A percentile compares a stretch with the other conserved stretches of the same genome.
phyloP scores from a whole-genome alignment of 2,797 vertebrate genomes.

The Poecile montanus region DNA sequence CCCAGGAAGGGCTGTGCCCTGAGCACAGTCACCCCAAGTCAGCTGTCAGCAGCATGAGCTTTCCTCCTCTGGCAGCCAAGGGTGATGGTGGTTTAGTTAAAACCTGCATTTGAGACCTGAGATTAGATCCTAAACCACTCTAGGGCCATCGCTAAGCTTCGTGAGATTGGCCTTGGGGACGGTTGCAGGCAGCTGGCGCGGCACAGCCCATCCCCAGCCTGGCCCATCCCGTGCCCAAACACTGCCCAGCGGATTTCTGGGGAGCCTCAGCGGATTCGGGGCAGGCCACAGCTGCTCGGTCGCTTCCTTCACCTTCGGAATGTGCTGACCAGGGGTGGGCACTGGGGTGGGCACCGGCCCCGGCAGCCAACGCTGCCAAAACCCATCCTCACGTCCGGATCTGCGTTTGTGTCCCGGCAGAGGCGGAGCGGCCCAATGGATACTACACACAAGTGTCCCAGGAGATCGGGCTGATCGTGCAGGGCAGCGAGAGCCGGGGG shows the following conservation, averaged over 20 bases:
- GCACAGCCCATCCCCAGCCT: not conserved
- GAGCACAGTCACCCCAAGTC: not conserved
- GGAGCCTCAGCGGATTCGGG: accelerated
- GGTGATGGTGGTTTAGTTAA: not conserved
- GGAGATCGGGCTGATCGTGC: constrained; percentile 81
- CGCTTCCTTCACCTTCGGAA: not conserved
- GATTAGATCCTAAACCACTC: not conserved
- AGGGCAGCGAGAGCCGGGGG: constrained; percentile 26
- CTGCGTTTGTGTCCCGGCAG: not conserved
- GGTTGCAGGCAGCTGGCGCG: accelerated
- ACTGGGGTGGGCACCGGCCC: not conserved
- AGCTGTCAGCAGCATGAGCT: not conserved
- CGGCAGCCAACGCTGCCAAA: accelerated
- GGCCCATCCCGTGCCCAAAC: not conserved
- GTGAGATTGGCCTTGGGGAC: accelerated
- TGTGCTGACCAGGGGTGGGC: not conserved
- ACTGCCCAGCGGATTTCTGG: accelerated
- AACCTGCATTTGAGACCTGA: not conserved
- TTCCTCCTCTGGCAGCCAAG: not conserved
- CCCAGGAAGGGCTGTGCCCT: not conserved
- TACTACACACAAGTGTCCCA: constrained; percentile 82
- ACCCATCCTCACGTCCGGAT: accelerated
- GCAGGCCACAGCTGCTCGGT: accelerated
- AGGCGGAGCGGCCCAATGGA: not conserved
- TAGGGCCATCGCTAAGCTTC: not conserved